Evolutionary conservation across 2,888 invertebrate species (phyloP).

Genomic region (Metallyticus violacea): DNA sequence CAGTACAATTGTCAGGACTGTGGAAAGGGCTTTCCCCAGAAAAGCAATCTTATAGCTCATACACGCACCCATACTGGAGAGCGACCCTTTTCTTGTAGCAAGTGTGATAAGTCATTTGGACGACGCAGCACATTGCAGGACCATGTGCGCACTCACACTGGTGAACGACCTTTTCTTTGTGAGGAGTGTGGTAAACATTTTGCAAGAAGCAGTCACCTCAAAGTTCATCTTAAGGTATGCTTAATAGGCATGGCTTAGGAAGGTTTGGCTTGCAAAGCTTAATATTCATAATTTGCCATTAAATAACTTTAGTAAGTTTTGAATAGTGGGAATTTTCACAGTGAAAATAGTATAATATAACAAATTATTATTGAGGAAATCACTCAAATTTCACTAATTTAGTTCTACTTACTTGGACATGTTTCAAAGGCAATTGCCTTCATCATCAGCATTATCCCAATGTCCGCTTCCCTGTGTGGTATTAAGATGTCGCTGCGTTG

Average conservation of each 20-base stretch:
- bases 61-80: slow-evolving; percentile 3
- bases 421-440: no score
- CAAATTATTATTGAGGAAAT: no score
- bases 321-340: no score
- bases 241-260: background rate
- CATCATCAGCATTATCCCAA: no score
- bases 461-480: no score
- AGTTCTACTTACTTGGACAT: no score
- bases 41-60: background rate
- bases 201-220: background rate
- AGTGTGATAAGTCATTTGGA: background rate
- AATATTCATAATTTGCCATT: no score
- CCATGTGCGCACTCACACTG: background rate
- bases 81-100: background rate
- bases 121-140: background rate
- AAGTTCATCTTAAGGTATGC: background rate
- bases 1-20: background rate
- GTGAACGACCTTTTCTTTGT: background rate
- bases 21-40: background rate
- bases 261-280: no score
- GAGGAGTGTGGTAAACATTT: slow-evolving; percentile 1
- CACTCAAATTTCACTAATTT: no score
- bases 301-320: no score
- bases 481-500: no score
- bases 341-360: no score